Conservation (phyloP, 2,888 invertebrate species). For the Priocnemis perturbator region DNA sequence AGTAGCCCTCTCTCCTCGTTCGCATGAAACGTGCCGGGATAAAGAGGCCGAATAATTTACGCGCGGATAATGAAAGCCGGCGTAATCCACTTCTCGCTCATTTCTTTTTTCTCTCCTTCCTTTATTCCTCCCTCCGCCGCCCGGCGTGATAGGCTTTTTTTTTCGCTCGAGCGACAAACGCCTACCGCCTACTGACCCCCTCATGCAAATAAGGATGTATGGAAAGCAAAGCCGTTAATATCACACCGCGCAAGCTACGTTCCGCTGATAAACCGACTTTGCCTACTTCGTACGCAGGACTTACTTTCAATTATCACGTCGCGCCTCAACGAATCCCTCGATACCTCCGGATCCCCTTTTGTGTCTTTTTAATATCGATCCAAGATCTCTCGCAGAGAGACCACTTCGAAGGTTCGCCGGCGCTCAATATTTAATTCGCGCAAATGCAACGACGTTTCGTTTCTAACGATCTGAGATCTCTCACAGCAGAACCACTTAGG, state of each 20-base stretch:
- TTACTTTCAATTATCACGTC: too few relatives aligned
- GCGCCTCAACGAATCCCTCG: neutral
- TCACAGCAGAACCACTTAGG: too few relatives aligned
- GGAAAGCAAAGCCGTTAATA: slow-evolving; percentile 15
- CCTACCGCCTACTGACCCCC: slow-evolving; percentile 15
- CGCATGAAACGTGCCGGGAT: slow-evolving; percentile 1
- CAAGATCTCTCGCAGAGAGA: too few relatives aligned
- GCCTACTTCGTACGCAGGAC: slow-evolving; percentile 18
- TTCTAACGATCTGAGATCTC: too few relatives aligned
- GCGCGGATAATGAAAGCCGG: slow-evolving; percentile 21
- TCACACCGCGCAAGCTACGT: slow-evolving; percentile 14
- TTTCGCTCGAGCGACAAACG: neutral
- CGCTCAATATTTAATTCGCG: too few relatives aligned
- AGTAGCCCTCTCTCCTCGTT: neutral
- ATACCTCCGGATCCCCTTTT: too few relatives aligned
- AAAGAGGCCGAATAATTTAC: slow-evolving; percentile 23
- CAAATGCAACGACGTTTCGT: too few relatives aligned
- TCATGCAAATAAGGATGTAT: slow-evolving; percentile 28
- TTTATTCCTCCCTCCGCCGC: neutral
- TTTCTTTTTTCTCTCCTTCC: neutral
- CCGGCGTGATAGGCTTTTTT: neutral
- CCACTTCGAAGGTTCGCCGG: too few relatives aligned
- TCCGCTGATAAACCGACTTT: slow-evolving; percentile 24
- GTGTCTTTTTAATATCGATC: too few relatives aligned
- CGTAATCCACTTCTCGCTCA: slow-evolving; percentile 22